These are phyloP conservation scores for Kryptolebias marmoratus DNA, from an alignment of 2,113 vertebrate species.

Conservation along the genomic window DNA sequence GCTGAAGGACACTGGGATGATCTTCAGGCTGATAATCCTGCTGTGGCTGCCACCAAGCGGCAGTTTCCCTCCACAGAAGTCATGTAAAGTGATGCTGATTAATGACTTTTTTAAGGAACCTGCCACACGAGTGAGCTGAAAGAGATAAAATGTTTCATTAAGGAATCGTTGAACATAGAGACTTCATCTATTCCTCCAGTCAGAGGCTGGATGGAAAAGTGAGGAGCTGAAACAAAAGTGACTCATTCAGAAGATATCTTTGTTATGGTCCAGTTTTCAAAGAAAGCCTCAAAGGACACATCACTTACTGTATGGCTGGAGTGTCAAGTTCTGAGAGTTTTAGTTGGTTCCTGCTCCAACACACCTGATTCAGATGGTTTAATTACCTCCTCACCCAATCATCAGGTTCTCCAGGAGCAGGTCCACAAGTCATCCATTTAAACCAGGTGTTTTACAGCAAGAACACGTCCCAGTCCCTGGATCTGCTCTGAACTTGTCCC, in stretches of 20 bases:
- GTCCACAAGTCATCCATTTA: no score
- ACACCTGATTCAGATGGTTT: no score
- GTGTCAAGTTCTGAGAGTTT: no score
- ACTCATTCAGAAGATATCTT: background rate
- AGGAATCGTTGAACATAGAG: background rate
- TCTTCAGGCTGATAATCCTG: background rate
- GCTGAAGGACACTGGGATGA: slow-evolving; percentile 25
- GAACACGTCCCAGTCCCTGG: no score
- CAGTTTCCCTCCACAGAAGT: background rate
- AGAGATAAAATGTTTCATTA: background rate
- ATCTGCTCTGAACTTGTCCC: no score
- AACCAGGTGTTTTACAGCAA: no score
- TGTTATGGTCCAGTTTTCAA: no score
- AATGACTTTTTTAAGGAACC: background rate
- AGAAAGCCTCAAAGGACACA: no score
- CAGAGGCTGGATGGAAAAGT: background rate
- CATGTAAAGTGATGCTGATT: background rate
- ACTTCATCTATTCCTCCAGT: background rate
- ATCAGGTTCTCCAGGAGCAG: no score
- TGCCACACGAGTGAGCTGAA: background rate
- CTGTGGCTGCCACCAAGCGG: slow-evolving; percentile 28
- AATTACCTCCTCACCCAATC: no score
- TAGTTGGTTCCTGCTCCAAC: no score
- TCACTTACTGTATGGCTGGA: no score
- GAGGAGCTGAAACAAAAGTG: background rate